Conservation (phyloP, 2,113 vertebrate species). For the Egretta garzetta region DNA sequence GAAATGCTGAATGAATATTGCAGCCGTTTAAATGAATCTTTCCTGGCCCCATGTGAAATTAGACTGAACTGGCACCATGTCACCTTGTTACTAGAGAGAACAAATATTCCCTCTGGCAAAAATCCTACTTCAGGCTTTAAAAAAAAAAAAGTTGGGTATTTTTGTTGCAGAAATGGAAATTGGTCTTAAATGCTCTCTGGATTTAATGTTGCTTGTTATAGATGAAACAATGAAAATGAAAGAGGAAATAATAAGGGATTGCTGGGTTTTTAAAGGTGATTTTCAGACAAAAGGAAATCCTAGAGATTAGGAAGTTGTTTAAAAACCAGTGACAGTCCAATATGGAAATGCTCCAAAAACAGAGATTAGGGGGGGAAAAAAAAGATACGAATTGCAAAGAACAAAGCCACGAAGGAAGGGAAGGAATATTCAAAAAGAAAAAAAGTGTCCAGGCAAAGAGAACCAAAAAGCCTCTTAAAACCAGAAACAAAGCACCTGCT, state of each 20-base stretch:
- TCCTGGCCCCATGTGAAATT: background rate
- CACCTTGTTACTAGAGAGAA: slow-evolving; percentile 54
- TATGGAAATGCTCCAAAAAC: slow-evolving; percentile 59
- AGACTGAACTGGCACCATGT: background rate
- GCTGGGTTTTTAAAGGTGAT: slow-evolving; percentile 60
- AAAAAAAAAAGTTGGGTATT: slow-evolving; percentile 4
- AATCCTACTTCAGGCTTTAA: slow-evolving; percentile 41
- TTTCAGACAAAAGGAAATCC: slow-evolving; percentile 62
- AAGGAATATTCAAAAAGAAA: background rate
- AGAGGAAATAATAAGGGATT: slow-evolving; percentile 47
- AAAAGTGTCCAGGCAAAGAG: background rate
- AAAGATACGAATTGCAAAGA: background rate
- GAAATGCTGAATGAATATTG: slow-evolving; percentile 35
- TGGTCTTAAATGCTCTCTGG: slow-evolving; percentile 52
- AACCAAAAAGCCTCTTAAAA: slow-evolving; percentile 10
- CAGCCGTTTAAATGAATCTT: background rate
- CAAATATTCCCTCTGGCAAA: slow-evolving; percentile 51
- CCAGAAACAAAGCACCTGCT: slow-evolving; percentile 50
- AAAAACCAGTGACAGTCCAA: slow-evolving; percentile 41
- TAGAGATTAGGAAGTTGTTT: slow-evolving; percentile 62
- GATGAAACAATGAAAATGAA: slow-evolving; percentile 52
- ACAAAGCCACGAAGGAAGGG: slow-evolving; percentile 26
- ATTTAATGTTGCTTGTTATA: slow-evolving; percentile 58
- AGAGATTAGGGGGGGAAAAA: background rate
- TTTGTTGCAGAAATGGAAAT: slow-evolving; percentile 57